Evolutionary conservation across 1,140 invertebrate species (phyloP).

Genomic region (Caenorhabditis briggsae): DNA sequence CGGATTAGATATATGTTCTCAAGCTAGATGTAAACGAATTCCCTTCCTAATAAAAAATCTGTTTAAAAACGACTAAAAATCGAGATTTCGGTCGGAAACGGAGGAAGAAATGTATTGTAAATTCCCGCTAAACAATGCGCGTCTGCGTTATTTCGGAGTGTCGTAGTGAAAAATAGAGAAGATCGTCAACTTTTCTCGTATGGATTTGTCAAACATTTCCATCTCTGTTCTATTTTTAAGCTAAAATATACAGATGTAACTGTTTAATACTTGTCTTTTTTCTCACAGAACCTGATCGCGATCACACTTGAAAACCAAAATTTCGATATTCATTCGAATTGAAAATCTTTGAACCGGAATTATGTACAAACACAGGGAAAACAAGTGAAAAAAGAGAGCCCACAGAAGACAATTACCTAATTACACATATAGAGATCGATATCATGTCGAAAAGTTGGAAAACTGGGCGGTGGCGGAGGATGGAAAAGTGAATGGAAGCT

Average conservation of each 20-base stretch:
- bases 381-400: not conserved
- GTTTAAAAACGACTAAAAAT: too few relatives aligned
- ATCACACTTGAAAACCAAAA: too few relatives aligned
- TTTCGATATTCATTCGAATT: too few relatives aligned
- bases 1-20: too few relatives aligned
- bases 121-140: not conserved
- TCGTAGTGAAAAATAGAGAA: not conserved
- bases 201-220: too few relatives aligned
- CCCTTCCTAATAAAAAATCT: not conserved
- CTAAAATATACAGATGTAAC: too few relatives aligned
- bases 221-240: too few relatives aligned
- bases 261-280: too few relatives aligned
- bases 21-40: not conserved
- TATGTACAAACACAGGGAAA: not conserved
- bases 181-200: too few relatives aligned
- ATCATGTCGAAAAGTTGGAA: not conserved
- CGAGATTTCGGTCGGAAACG: too few relatives aligned
- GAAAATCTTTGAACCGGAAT: not conserved
- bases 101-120: not conserved
- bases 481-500: not conserved
- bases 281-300: too few relatives aligned
- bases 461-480: not conserved
- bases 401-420: not conserved
- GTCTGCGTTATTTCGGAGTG: not conserved
- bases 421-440: constrained; percentile 25